Base-by-base conservation (phyloP, 2,797 vertebrate species). In the Pipistrellus kuhlii region DNA sequence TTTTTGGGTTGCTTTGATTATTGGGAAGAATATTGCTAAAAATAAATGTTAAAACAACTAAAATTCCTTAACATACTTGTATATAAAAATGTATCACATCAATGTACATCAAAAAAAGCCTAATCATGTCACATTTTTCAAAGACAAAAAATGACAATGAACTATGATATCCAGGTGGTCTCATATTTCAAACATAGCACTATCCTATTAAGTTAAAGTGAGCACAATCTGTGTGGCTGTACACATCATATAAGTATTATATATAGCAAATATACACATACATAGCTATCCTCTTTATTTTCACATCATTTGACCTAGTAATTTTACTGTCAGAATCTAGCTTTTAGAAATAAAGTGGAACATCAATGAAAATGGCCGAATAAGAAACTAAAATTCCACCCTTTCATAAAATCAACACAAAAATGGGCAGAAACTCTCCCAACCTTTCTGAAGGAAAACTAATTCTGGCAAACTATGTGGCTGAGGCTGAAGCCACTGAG, bases 1-100 rank as follows among this genome's bases (percentile, higher is more conserved):
- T 92, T 95, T 89, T 92, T 94, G 95, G 91, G 97, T 97, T 88
- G 96, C 97, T 97, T 78, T 97, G 97, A 97, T 98, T 98, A 98
- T 97, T 98, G 97, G 91, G 94, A 96, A 96, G 97, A 97, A 80
- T 23, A 1, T 11, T 0, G 84, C 85, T 95, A 85, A 53, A 80
- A 96, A 97, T 80, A 97, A 98, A 93, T 57, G 93, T 85, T 95
- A 1, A 81, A 82, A 84, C 0, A 5, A 87, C 94, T 82, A 93
- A 94, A 38, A 90, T 8, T 75, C 81, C n/a, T 82, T 92, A 95
- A 94, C 41, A 80, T 71, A n/a, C 44, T 59, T 92, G 32, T n/a
- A 18, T 12, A 96, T 78, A 76, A 96, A 25, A 57, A 81, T 64
- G 5, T 30, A 82, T 11, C 6, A 21, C 10, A 51, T 32, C n/a